Percentiles rank a stretch among this genome's conserved stretches.
Evolutionary conservation across 2,797 vertebrate species (phyloP).

Genomic region (Sphaeramia orbicularis): DNA sequence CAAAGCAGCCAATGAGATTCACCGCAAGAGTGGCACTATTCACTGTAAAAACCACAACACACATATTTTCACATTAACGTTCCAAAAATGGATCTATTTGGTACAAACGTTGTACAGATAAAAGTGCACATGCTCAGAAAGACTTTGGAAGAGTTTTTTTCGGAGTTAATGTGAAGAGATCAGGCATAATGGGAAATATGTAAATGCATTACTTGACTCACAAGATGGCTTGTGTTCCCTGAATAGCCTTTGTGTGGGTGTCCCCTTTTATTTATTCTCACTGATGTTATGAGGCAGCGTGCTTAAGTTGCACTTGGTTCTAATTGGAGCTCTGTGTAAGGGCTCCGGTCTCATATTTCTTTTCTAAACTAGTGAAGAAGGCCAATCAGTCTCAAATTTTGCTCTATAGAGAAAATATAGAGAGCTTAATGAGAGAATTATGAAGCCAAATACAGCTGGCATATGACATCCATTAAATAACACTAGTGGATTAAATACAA

Average conservation of each 20-base stretch:
- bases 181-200: slow-evolving; percentile 2
- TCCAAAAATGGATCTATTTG: background rate
- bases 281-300: slow-evolving; percentile 23
- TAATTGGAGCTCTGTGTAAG: slow-evolving; percentile 35
- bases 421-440: slow-evolving; percentile 8
- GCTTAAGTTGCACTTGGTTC: slow-evolving; percentile 28
- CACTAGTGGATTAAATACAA: slow-evolving; percentile 14
- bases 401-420: slow-evolving; percentile 19
- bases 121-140: slow-evolving; percentile 26
- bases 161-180: slow-evolving; percentile 1
- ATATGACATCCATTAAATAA: slow-evolving; percentile 25
- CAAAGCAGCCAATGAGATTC: slow-evolving; percentile 97
- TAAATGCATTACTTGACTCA: slow-evolving; percentile 6
- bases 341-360: slow-evolving; percentile 27
- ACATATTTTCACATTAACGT: background rate
- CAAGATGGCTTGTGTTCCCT: slow-evolving; percentile 19
- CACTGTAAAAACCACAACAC: slow-evolving; percentile 86
- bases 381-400: slow-evolving; percentile 40
- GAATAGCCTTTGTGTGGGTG: slow-evolving; percentile 23
- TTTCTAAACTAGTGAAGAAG: slow-evolving; percentile 24
- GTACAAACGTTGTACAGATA: background rate
- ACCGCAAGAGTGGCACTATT: slow-evolving; percentile 94
- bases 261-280: slow-evolving; percentile 32
- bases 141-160: background rate
- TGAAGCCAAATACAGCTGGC: slow-evolving; percentile 26